These are phyloP conservation scores for Nasonovia ribisnigri DNA, from an alignment of 2,888 invertebrate species.

Conservation along the genomic window DNA sequence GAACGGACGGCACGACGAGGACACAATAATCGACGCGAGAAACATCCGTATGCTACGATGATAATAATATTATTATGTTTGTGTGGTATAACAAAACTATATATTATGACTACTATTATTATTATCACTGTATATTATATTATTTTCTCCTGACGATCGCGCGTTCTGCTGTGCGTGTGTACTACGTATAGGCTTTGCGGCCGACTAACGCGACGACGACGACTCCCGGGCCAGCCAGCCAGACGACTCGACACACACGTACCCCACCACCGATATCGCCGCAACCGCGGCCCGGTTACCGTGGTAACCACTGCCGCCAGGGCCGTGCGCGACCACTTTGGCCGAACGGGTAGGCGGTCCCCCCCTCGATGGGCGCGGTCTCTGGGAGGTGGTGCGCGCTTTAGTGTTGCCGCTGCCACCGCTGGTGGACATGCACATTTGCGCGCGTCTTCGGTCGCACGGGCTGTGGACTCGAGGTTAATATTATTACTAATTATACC, in stretches of 20 bases:
- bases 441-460: background rate
- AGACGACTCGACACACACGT: conserved; percentile 7
- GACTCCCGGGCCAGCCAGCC: conserved; percentile 46
- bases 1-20: background rate
- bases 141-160: background rate
- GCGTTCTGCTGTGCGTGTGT: conserved; percentile 17
- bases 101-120: background rate
- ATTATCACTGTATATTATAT: background rate
- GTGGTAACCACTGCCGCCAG: conserved; percentile 19
- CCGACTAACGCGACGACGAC: conserved; percentile 51
- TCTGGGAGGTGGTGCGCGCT: conserved; percentile 24
- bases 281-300: conserved; percentile 27
- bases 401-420: background rate
- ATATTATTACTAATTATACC: background rate
- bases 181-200: conserved; percentile 38
- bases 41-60: background rate
- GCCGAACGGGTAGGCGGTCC: conserved; percentile 28
- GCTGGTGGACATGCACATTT: background rate
- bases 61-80: background rate
- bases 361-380: conserved; percentile 49
- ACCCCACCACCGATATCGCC: conserved; percentile 25
- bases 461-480: background rate
- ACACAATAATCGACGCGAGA: background rate
- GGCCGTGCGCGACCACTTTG: background rate
- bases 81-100: background rate